Evolutionary conservation across 2,888 invertebrate species (phyloP), one percentile per base, ranked within the genome.

Genomic region (Thecophora atra): DNA sequence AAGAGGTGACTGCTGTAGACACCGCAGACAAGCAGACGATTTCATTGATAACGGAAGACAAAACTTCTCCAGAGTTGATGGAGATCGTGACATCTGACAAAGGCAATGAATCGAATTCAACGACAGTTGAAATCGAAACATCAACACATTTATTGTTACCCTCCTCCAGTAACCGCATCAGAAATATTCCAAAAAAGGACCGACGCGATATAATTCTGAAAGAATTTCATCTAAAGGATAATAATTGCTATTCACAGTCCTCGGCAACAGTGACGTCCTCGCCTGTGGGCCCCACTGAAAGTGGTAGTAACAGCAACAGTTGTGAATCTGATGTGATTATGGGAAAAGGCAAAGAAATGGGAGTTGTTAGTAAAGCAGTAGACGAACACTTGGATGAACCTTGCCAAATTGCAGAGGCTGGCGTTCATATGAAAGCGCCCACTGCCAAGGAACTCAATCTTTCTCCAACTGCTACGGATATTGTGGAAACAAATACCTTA

Each of bases 141-240:
- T n/a, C 30, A 2, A 26, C 51, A 52, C 30, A 19, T 13, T n/a
- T 19, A 24, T 66, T 66, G 21, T 30, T 51, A 0, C n/a, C 66
- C 13, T 62, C 71, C 74, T 44, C 67, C 71, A 8, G 69, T 54
- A 73, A 75, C 2, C 82, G 82, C 62, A 83, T 84, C 71, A 79
- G 86, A 42, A 86, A 86, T 75, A 86, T 86, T 80, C 86, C 86
- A 71, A 86, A 86, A 78, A 86, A 86, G 73, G 85, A 86, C 80
- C 79, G 85, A 0, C 81, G 85, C 7, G 83, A 85, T 60, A 79
- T 82, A 17, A 79, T 84, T 44, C 73, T 80, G 3, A 81, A 81
- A 52, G 84, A 86, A 70, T 83, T 83, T 13, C 62, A 28, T 13
- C 58, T 58, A 26, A 47, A 51, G 47, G 71, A 65, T 21, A 28